Percentiles rank a stretch among this genome's conserved stretches.
Evolutionary conservation across 2,113 vertebrate species (phyloP).

Genomic region (Nothocercus nigrocapillus): DNA sequence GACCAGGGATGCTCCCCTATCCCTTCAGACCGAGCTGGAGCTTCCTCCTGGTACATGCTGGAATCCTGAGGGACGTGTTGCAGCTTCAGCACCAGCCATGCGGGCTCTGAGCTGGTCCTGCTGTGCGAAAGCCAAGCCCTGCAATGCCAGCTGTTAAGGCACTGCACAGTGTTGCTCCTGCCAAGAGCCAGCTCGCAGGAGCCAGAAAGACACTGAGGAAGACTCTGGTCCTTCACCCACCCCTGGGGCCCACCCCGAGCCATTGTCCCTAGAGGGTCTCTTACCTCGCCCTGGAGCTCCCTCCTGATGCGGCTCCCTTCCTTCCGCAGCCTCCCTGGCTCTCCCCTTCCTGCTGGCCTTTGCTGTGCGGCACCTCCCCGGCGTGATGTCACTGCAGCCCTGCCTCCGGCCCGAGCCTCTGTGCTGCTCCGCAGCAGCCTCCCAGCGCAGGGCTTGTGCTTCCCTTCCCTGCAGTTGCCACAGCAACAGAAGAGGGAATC

Average conservation of each 20-base stretch:
- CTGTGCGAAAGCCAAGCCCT: not conserved
- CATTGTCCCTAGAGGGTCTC: not conserved
- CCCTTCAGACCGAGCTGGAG: not conserved
- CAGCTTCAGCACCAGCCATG: not conserved
- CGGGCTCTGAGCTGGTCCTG: not conserved
- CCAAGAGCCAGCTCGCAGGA: not conserved
- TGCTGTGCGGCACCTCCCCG: constrained; percentile 1
- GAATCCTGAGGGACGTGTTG: not conserved
- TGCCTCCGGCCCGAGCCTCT: constrained; percentile 23
- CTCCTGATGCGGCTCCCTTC: not conserved
- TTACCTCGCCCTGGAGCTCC: constrained; percentile 41
- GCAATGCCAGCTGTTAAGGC: not conserved
- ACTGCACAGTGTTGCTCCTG: not conserved
- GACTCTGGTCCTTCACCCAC: not conserved
- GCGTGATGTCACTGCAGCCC: constrained; percentile 48
- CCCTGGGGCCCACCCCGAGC: not conserved
- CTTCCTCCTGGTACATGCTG: not conserved
- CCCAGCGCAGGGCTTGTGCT: not conserved
- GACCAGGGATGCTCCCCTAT: not conserved
- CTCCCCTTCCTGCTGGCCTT: not conserved
- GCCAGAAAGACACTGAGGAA: not conserved
- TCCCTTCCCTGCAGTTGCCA: constrained; percentile 49
- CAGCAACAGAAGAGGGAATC: constrained; percentile 59
- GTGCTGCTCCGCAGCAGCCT: not conserved
- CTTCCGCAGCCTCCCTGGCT: constrained; percentile 35